Evolutionary conservation across 2,888 invertebrate genomes (phyloP).

Genomic region (Caenorhabditis sulstoni): DNA sequence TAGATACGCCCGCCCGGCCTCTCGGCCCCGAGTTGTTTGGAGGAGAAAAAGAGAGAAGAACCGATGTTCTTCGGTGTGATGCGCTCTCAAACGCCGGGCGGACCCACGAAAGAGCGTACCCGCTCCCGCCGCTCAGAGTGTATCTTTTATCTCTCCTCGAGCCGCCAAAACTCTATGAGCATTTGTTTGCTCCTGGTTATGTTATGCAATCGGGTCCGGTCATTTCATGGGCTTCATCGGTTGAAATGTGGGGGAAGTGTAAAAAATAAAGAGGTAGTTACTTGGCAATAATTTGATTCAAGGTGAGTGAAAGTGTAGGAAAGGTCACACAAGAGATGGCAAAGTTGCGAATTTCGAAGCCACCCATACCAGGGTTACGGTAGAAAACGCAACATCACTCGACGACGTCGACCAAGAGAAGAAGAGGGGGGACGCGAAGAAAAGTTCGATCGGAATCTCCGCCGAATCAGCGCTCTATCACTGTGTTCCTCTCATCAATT

Average conservation of each 20-base stretch:
- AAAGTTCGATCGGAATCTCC: slow-evolving; percentile 11
- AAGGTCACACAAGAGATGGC: slow-evolving; percentile 17
- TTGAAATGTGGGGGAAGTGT: background rate
- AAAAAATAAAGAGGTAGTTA: background rate
- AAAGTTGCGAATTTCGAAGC: background rate
- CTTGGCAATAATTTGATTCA: slow-evolving; percentile 18
- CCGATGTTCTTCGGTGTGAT: slow-evolving; percentile 51
- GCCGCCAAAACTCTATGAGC: background rate
- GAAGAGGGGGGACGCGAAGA: background rate
- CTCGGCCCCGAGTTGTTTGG: slow-evolving; percentile 21
- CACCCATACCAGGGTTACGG: background rate
- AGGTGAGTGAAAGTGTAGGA: slow-evolving; percentile 31
- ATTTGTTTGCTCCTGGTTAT: background rate
- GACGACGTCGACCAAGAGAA: too few relatives aligned
- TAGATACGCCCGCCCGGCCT: background rate
- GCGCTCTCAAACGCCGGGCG: slow-evolving; percentile 27
- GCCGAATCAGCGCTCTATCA: background rate
- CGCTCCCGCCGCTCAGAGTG: background rate
- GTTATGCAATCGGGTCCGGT: slow-evolving; percentile 4
- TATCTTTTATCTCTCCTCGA: slow-evolving; percentile 13
- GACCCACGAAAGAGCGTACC: slow-evolving; percentile 5
- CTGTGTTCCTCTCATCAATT: slow-evolving; percentile 20
- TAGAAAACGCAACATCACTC: background rate
- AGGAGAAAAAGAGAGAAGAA: slow-evolving; percentile 34
- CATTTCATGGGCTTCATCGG: background rate